Conservation (phyloP, 2,113 vertebrate species). For the Morone saxatilis region DNA sequence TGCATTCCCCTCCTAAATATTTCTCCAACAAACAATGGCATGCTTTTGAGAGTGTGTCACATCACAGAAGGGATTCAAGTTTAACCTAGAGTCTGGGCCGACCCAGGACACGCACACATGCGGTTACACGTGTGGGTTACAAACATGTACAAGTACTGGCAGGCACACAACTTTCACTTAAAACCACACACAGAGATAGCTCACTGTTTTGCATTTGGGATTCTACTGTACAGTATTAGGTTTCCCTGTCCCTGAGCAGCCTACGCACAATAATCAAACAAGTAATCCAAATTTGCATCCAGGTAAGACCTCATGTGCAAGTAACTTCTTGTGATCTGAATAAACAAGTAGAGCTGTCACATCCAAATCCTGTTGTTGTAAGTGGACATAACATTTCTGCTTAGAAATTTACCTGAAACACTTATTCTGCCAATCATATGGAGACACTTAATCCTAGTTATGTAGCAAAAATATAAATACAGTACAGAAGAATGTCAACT, state of each 20-base stretch:
- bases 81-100: slow-evolving; percentile 5
- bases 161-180: background rate
- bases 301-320: background rate
- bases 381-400: background rate
- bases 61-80: slow-evolving; percentile 38
- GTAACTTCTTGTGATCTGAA: background rate
- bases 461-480: background rate
- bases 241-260: background rate
- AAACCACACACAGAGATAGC: background rate
- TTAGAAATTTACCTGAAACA: background rate
- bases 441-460: no score
- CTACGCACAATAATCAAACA: background rate
- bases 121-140: background rate
- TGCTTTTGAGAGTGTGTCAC: slow-evolving; percentile 68
- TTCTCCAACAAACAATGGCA: slow-evolving; percentile 81
- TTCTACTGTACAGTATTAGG: background rate
- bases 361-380: background rate
- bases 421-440: background rate
- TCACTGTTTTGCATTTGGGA: background rate
- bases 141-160: slow-evolving; percentile 4
- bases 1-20: slow-evolving; percentile 71
- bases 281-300: slow-evolving; percentile 8
- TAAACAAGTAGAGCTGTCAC: background rate
- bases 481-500: background rate
- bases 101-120: slow-evolving; percentile 13